phyloP scores from a whole-genome alignment of 2,797 vertebrate species.

The Tolypeutes matacus region DNA sequence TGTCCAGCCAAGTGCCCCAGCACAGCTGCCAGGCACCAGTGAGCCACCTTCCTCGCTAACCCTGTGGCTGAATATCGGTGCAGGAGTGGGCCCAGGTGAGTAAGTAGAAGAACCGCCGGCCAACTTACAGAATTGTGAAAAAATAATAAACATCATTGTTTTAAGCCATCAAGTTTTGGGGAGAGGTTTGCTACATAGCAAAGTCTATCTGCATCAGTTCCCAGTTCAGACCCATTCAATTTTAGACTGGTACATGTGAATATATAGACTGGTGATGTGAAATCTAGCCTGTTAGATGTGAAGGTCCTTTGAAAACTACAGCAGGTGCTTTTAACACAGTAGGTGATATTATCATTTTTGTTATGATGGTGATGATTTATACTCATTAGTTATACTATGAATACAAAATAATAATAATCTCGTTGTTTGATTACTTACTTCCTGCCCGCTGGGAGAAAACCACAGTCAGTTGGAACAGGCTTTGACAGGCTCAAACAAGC shows the following conservation, averaged over 20 bases:
- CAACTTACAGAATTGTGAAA: background rate
- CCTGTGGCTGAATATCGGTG: too few species aligned
- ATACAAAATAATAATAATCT: background rate
- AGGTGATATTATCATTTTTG: background rate
- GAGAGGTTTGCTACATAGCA: background rate
- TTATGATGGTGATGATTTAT: background rate
- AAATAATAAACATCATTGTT: background rate
- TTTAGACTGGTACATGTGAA: too few species aligned
- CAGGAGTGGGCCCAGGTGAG: background rate
- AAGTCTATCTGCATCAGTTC: background rate
- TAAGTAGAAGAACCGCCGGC: background rate
- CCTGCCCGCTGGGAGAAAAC: background rate
- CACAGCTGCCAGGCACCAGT: background rate
- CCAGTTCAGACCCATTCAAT: fast-evolving
- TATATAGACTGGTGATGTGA: too few species aligned
- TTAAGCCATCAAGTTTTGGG: background rate
- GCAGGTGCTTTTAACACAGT: background rate
- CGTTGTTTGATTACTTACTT: background rate
- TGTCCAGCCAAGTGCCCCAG: background rate
- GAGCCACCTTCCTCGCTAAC: background rate
- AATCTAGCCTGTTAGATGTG: background rate
- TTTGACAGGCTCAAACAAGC: slow-evolving; percentile 16
- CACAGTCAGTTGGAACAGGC: background rate
- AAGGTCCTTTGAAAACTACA: background rate
- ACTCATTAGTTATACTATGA: background rate